phyloP scores from a whole-genome alignment of 2,113 vertebrate species.

The Hydrolagus affinis region DNA sequence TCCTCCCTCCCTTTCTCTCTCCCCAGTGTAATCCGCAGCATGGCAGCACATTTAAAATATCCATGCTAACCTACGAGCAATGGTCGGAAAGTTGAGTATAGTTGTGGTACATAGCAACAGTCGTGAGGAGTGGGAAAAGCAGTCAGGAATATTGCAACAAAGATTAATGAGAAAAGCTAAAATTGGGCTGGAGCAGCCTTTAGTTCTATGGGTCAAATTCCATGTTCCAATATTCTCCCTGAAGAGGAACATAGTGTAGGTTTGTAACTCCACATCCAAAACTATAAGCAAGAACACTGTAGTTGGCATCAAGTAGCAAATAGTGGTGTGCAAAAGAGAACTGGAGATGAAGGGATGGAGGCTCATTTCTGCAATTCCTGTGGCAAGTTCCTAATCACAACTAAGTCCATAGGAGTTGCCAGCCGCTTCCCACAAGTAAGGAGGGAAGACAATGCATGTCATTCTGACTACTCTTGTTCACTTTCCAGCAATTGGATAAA shows the following conservation, averaged over 20 bases:
- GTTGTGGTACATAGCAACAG: conserved; percentile 21
- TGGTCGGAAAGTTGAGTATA: background rate
- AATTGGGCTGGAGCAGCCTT: background rate
- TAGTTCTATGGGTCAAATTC: conserved; percentile 22
- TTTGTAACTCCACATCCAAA: background rate
- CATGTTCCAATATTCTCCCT: conserved; percentile 21
- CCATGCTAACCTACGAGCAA: background rate
- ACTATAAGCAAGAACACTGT: conserved; percentile 9
- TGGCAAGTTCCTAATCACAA: conserved; percentile 9
- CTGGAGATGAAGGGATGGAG: too few relatives aligned
- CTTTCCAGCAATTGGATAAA: background rate
- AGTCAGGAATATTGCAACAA: conserved; percentile 6
- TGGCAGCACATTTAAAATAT: background rate
- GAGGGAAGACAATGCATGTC: background rate
- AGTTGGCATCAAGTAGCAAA: too few relatives aligned
- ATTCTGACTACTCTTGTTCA: background rate
- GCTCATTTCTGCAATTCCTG: conserved; percentile 7
- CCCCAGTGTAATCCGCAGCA: background rate
- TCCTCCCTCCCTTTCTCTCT: background rate
- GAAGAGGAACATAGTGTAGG: conserved; percentile 21
- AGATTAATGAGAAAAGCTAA: conserved; percentile 24
- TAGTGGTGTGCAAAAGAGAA: too few relatives aligned
- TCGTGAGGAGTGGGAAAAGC: conserved; percentile 20
- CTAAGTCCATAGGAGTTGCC: conserved; percentile 14
- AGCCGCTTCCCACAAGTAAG: conserved; percentile 24